A percentile compares a stretch with the other conserved stretches of the same genome.
Conservation (phyloP, 2,797 vertebrate species). For the Bradypus variegatus region DNA sequence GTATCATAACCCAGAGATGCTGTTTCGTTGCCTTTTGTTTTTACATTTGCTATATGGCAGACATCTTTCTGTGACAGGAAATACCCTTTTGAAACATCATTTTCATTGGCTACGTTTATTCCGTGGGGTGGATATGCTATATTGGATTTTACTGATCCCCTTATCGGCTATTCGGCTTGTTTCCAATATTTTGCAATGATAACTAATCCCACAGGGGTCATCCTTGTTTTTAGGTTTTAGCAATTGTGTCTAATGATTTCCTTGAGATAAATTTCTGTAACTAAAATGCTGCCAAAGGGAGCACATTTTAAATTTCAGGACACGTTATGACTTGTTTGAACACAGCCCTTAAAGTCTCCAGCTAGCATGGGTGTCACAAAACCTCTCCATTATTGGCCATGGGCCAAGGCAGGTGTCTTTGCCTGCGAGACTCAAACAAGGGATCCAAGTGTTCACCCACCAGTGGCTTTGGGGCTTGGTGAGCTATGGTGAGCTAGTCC, state of each 20-base stretch:
- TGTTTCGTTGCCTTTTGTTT: not conserved
- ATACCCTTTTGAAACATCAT: not conserved
- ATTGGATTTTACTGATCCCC: fast-evolving
- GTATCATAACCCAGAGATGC: not conserved
- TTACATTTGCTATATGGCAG: not conserved
- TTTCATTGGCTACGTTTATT: not conserved
- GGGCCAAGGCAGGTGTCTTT: not conserved
- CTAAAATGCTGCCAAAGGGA: not conserved
- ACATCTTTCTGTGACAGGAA: not conserved
- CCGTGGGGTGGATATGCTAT: fast-evolving
- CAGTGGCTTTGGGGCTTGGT: not conserved
- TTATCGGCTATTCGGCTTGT: not conserved
- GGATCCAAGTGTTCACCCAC: too few species aligned
- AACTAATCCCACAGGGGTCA: not conserved
- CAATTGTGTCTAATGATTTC: not conserved
- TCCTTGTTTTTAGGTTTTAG: not conserved
- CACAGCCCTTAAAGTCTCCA: not conserved
- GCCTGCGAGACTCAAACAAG: not conserved
- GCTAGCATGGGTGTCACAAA: not conserved
- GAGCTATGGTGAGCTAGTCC: not conserved
- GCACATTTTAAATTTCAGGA: not conserved
- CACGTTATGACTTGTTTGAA: not conserved
- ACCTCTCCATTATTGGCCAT: fast-evolving
- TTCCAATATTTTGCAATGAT: not conserved
- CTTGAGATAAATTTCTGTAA: constrained; percentile 1